These are phyloP conservation scores for Venusia cambrica DNA, from an alignment of 2,888 invertebrate genomes.

Conservation along the genomic window DNA sequence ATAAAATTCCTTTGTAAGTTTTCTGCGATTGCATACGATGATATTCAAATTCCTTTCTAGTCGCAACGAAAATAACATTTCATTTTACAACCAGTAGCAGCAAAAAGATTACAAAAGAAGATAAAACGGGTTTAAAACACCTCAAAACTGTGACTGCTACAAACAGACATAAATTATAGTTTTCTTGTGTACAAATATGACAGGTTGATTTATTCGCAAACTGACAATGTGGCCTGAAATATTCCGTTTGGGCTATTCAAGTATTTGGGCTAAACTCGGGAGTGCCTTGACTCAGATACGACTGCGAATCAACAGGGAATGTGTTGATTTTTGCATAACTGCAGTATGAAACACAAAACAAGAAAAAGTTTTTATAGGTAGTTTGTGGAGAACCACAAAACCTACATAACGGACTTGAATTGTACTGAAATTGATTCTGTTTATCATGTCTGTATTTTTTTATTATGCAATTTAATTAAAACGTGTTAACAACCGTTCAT, in stretches of 20 bases:
- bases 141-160: slow-evolving; percentile 10
- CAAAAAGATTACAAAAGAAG: slow-evolving; percentile 4
- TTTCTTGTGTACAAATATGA: slow-evolving; percentile 33
- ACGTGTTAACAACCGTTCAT: no score
- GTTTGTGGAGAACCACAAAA: no score
- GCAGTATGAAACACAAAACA: no score
- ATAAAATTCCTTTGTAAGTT: no score
- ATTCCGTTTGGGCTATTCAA: slow-evolving; percentile 10
- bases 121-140: slow-evolving; percentile 8
- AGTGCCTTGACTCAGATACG: not conserved
- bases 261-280: slow-evolving; percentile 4
- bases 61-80: slow-evolving; percentile 1
- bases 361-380: no score
- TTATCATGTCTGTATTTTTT: no score
- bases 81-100: not conserved
- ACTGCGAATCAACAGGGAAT: no score
- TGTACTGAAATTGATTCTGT: no score
- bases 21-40: not conserved
- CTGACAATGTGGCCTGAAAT: slow-evolving; percentile 26
- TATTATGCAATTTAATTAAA: no score
- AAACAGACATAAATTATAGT: slow-evolving; percentile 22
- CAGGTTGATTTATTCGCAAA: slow-evolving; percentile 32
- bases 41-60: not conserved
- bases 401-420: no score
- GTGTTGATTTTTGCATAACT: no score